Percentiles rank a stretch among this genome's conserved stretches.
Evolutionary conservation across 2,888 invertebrate genomes (phyloP).

Genomic region (Oligia latruncula): DNA sequence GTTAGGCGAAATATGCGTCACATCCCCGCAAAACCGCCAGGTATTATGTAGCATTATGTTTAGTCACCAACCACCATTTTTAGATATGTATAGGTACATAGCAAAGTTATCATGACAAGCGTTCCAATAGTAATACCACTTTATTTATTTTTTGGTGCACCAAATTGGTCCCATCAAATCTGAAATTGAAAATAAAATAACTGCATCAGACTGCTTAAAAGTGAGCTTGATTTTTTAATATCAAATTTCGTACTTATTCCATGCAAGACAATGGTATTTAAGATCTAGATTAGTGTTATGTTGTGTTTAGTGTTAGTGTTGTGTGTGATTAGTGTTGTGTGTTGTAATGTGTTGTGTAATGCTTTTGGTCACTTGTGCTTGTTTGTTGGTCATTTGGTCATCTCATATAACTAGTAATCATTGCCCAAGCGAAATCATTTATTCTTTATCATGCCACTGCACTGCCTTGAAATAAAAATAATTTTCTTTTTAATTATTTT

Average conservation of each 20-base stretch:
- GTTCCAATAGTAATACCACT: not conserved
- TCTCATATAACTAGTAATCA: not conserved
- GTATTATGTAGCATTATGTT: not conserved
- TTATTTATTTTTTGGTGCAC: not conserved
- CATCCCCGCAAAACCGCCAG: not conserved
- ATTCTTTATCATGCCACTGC: conserved; percentile 5
- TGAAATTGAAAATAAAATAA: not conserved
- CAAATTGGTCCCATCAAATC: not conserved
- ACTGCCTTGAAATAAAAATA: not conserved
- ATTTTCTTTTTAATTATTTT: not conserved
- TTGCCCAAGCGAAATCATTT: conserved; percentile 22
- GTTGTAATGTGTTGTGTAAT: not conserved
- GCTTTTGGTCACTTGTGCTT: not conserved
- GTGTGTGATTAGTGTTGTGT: no score
- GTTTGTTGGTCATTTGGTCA: not conserved
- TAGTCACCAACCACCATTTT: not conserved
- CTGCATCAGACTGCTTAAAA: not conserved
- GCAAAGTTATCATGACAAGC: no score
- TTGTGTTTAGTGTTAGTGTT: no score
- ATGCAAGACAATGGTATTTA: not conserved
- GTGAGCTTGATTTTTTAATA: not conserved
- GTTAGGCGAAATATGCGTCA: not conserved
- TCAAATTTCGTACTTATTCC: not conserved
- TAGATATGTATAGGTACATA: no score
- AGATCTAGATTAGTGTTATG: not conserved